Evolutionary conservation across 2,113 vertebrate genomes (phyloP).

Genomic region (Aplodontia rufa): DNA sequence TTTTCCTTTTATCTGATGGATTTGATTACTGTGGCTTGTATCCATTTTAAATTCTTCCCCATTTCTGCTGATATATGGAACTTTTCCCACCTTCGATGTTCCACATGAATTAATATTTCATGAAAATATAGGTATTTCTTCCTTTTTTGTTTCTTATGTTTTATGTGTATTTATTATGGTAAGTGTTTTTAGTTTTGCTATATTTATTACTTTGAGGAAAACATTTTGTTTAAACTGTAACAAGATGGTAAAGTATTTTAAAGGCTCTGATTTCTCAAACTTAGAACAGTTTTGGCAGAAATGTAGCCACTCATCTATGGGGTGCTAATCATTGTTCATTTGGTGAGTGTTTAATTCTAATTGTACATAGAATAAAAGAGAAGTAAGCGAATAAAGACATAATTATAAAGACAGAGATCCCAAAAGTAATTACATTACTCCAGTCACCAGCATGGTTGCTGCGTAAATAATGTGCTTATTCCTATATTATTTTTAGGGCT

Average conservation of each 20-base stretch:
- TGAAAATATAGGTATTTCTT: background rate
- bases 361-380: background rate
- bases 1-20: background rate
- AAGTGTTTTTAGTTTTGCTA: background rate
- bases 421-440: background rate
- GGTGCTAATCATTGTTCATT: background rate
- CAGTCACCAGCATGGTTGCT: background rate
- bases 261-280: background rate
- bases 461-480: background rate
- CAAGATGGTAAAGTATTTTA: background rate
- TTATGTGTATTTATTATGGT: background rate
- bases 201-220: background rate
- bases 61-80: background rate
- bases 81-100: background rate
- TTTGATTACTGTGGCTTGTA: background rate
- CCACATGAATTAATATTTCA: constrained; percentile 18
- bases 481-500: background rate
- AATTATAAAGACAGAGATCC: background rate
- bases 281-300: constrained; percentile 31
- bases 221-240: background rate
- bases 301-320: background rate
- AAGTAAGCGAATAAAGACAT: background rate
- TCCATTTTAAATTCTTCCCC: background rate
- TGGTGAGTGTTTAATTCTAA: background rate
- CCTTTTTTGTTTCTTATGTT: background rate